Evolutionary conservation across 2,888 invertebrate species (phyloP), one percentile per base, ranked within the genome.

Genomic region (Orthosia cruda): DNA sequence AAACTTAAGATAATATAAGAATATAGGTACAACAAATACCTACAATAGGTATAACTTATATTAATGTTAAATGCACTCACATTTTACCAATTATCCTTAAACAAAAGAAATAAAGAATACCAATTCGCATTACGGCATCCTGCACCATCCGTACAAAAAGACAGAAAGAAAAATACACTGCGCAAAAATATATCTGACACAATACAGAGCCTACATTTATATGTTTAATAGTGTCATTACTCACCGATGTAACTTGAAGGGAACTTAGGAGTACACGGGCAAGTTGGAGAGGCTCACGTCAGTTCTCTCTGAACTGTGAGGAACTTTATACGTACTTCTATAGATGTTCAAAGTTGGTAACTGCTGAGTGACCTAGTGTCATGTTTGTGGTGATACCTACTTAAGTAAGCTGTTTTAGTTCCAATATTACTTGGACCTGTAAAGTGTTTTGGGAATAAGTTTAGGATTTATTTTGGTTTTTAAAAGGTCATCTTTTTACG

Each of bases 161-260:
- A 71, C 54, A 74, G 13, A 72, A 73, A 65, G 26, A 59, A 68
- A 77, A 3, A 64, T 55, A 75, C 40, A 52, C 57, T 55, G 59
- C 49, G 71, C 62, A 75, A 69, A 86, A 73, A 83, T 79, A 71
- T 67, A 85, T 79, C 57, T 66, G 75, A 83, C 61, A 74, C 59
- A 71, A 74, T 71, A 81, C 81, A 81, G 85, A 81, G 85, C 79
- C 81, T 81, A 77, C 85, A 87, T 88, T 84, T 85, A 87, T 88
- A 81, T 83, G 71, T 70, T 80, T 89, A 79, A 87, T 80, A 87
- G 82, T 86, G 79, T 81, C 88, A 85, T 90, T 87, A 87, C 67
- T 89, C 85, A 87, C 76, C 58, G 80, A 83, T 86, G 85, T 85
- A 80, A 80, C 80, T 52, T n/a, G 78, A 77, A 70, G 69, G 79